phyloP scores from a whole-genome alignment of 2,888 invertebrate species.

The Arctia plantaginis region DNA sequence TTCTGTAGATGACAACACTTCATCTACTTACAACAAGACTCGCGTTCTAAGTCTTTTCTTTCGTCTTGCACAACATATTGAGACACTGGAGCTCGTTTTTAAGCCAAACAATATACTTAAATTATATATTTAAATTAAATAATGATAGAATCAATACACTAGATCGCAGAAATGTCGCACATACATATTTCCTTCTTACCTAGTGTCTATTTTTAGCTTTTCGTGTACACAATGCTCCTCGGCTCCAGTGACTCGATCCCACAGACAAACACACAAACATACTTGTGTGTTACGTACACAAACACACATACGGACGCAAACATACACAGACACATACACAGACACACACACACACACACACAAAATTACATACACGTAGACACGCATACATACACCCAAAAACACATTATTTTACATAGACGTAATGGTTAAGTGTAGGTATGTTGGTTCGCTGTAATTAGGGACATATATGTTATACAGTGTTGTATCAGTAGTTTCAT shows the following conservation, averaged over 20 bases:
- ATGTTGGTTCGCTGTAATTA: constrained; percentile 4
- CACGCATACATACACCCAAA: too few species aligned
- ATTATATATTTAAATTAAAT: neutral
- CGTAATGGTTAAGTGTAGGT: neutral
- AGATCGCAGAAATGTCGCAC: constrained; percentile 13
- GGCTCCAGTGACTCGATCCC: constrained; percentile 5
- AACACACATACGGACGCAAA: neutral
- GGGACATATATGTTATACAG: neutral
- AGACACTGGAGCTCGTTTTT: neutral
- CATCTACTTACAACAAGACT: neutral
- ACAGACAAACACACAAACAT: neutral
- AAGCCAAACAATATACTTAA: neutral
- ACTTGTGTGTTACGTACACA: neutral
- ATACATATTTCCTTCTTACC: neutral
- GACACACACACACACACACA: neutral
- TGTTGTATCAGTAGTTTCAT: constrained; percentile 12
- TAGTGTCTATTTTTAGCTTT: neutral
- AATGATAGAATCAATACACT: neutral
- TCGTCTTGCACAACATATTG: neutral
- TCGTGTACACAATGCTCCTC: neutral
- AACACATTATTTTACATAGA: neutral
- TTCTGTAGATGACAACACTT: neutral
- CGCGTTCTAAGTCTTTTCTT: neutral
- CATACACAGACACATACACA: constrained; percentile 7
- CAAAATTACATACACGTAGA: neutral